Evolutionary conservation across 2,888 invertebrate genomes (phyloP), one percentile per base, ranked within the genome.

Genomic region (Cetonia aurata): DNA sequence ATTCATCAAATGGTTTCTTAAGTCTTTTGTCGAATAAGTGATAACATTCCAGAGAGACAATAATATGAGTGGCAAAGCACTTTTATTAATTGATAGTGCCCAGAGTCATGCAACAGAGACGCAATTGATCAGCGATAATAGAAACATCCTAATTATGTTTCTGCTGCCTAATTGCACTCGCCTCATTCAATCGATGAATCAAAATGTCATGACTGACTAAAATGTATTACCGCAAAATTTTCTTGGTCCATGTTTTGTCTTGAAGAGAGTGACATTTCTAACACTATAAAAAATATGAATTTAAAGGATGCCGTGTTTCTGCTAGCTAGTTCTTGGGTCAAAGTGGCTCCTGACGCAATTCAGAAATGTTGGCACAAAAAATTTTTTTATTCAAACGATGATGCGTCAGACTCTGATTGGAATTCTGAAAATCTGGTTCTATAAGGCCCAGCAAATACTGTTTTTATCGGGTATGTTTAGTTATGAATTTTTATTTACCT

Each of bases 11-110:
- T 71, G 65, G 62, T 68, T 68, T 65, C 10, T 10, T 1, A 10
- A 52, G 12, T n/a, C 17, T 9, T 67, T 57, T 37, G 59, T 67
- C 19, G 41, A 41, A 13, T 10, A 44, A 46, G 70, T 71, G 25
- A 62, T 19, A 62, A 50, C 33, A 55, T 66, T 65, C 37, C 52
- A 37, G 12, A 59, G 10, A 52, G 25, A 19, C 19, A n/a, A 42
- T 41, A 71, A 71, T 15, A 13, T 70, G 13, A 56, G 50, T 13
- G 13, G 19, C 6, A 48, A 57, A 57, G 59, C 66, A 15, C 31
- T 71, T 41, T 60, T 71, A 46, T 9, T 69, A 41, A n/a, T 56
- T n/a, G 71, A 65, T 46, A 71, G 69, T 53, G 25, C n/a, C 6
- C 52, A 65, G 2, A 13, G 66, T 48, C 56, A 69, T 60, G 62